phyloP scores from a whole-genome alignment of 2,888 invertebrate genomes.

The Caradrina kadenii region DNA sequence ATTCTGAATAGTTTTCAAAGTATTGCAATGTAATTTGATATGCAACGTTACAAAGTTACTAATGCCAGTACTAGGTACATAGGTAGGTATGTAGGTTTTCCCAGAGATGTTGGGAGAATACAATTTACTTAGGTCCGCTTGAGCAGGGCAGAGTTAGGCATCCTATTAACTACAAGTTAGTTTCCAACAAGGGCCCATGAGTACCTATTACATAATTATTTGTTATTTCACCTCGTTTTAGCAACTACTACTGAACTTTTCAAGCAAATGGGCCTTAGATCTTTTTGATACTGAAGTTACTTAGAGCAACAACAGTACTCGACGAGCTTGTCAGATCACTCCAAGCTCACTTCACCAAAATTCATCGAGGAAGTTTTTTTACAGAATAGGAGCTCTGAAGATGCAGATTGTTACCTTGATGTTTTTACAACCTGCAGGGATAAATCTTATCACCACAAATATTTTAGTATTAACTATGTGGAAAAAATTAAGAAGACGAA shows the following conservation, averaged over 20 bases:
- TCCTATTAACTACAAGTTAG: not conserved
- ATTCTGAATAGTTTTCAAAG: conserved; percentile 48
- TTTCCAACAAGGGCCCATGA: not conserved
- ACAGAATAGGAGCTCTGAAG: too few species aligned
- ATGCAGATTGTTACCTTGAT: too few species aligned
- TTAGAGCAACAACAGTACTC: not conserved
- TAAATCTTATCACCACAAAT: not conserved
- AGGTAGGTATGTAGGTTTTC: not conserved
- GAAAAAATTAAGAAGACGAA: not conserved
- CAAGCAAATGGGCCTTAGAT: not conserved
- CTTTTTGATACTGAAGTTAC: conserved; percentile 10
- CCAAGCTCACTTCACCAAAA: too few species aligned
- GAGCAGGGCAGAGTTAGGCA: not conserved
- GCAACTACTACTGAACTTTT: too few species aligned
- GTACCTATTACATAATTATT: too few species aligned
- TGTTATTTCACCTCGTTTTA: too few species aligned
- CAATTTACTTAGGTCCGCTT: not conserved
- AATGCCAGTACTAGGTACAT: not conserved
- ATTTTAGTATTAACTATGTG: not conserved
- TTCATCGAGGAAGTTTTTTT: too few species aligned
- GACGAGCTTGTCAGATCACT: too few species aligned
- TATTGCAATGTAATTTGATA: conserved; percentile 35
- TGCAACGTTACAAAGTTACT: not conserved
- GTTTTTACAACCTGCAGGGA: not conserved
- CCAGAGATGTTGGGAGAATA: not conserved